Percentiles rank a stretch among this genome's conserved stretches.
phyloP scores from a whole-genome alignment of 2,113 vertebrate species.

The Crotalus helleri region DNA sequence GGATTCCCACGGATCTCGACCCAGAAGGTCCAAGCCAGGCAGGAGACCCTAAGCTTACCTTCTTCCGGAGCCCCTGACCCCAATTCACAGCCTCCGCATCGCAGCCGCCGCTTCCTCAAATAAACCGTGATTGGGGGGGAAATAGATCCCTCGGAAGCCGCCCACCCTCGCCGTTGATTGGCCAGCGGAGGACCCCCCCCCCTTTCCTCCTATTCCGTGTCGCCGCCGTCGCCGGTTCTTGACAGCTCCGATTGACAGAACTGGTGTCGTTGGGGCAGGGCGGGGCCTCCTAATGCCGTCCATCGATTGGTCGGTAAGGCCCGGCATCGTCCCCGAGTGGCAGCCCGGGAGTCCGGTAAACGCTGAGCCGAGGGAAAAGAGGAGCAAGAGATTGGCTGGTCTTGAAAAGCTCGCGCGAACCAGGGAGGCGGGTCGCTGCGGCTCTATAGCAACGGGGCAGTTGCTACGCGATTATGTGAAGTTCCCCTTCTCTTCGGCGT shows the following conservation, averaged over 20 bases:
- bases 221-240: too few species aligned
- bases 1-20: neutral
- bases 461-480: neutral
- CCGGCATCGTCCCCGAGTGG: neutral
- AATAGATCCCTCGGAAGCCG: neutral
- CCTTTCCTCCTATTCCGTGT: neutral
- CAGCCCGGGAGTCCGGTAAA: neutral
- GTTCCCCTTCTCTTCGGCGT: neutral
- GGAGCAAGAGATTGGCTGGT: neutral
- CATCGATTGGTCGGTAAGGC: neutral
- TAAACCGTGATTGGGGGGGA: neutral
- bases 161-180: slow-evolving; percentile 7
- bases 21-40: neutral
- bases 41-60: neutral
- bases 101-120: neutral
- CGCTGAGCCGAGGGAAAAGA: neutral
- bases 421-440: neutral
- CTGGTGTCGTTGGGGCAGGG: neutral
- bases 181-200: neutral
- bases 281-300: neutral
- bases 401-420: neutral
- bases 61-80: neutral
- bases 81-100: neutral
- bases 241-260: neutral
- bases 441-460: neutral